Evolutionary conservation across 1,140 invertebrate genomes (phyloP), one percentile per base, ranked within the genome.

Genomic region (Ceratosolen solmsi): DNA sequence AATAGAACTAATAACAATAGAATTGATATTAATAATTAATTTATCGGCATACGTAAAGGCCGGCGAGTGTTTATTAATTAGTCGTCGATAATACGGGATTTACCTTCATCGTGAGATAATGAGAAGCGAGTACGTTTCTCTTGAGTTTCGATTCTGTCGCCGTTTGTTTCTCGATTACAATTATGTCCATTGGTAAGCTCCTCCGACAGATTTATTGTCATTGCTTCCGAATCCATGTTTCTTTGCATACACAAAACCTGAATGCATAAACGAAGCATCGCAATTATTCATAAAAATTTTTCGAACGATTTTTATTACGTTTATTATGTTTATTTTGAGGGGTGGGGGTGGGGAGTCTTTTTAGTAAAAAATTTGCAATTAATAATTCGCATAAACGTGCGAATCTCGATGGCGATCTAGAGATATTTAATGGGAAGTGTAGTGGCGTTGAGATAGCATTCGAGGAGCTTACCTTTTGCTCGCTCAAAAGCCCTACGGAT

Each of bases 91-190:
- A 63, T 22, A 54, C 58, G 81, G 13, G 72, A 60, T 54, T 51
- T 94, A 88, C 95, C 94, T 91, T 98, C 97, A 87, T 98, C 97
- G 83, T 97, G 96, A 0, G 96, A 97, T 36, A 97, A 92, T 7
- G 96, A 98, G 90, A 97, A 97, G 82, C 96, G 92, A 4, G 94
- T 94, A 70, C 90, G 84, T 83, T 92, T 92, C 90, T 91, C 90
- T 91, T 94, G 91, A 87, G 92, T 87, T 91, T 93, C 86, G 85
- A 91, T 88, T 85, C 93, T 85, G 85, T 91, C 85, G 54, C 85
- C 41, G 82, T 87, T 84, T 87, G 85, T 83, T 79, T 88, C 89
- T 79, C 83, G 87, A 84, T 68, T 46, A 36, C 86, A 87, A 84
- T 86, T 83, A 84, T 89, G 90, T 38, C 85, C 88, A 79, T 84